Conservation (phyloP, 2,888 invertebrate genomes). For the Vesta saturnalis region DNA sequence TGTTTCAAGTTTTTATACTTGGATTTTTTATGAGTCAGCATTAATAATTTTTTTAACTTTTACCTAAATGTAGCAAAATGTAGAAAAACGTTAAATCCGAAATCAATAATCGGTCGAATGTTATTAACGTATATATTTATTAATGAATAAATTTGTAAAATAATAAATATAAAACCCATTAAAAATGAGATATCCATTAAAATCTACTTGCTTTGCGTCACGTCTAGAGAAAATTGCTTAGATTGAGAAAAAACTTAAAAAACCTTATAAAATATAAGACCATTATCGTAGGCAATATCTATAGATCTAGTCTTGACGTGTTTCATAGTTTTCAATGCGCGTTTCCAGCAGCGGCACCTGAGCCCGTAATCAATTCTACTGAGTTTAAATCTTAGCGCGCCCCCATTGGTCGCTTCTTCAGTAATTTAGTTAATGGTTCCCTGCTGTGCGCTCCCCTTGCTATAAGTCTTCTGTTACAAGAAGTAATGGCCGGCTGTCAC, state of each 20-base stretch:
- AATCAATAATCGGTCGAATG: too few relatives aligned
- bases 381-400: slow-evolving; percentile 58
- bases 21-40: too few relatives aligned
- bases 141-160: too few relatives aligned
- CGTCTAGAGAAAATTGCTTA: background rate
- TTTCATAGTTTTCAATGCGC: slow-evolving; percentile 46
- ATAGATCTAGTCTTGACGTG: slow-evolving; percentile 45
- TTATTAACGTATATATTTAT: too few relatives aligned
- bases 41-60: too few relatives aligned
- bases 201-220: background rate
- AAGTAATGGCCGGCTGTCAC: slow-evolving; percentile 64
- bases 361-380: slow-evolving; percentile 61
- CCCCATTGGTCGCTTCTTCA: slow-evolving; percentile 60
- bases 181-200: background rate
- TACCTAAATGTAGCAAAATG: too few relatives aligned
- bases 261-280: slow-evolving; percentile 32
- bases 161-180: too few relatives aligned
- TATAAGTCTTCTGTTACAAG: slow-evolving; percentile 62
- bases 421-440: slow-evolving; percentile 64
- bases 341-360: slow-evolving; percentile 57
- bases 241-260: slow-evolving; percentile 32
- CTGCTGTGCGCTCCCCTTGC: slow-evolving; percentile 59
- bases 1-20: too few relatives aligned
- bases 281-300: slow-evolving; percentile 40
- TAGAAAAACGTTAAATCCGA: too few relatives aligned